phyloP scores from a whole-genome alignment of 1,140 invertebrate species.

The Drosophila tani region DNA sequence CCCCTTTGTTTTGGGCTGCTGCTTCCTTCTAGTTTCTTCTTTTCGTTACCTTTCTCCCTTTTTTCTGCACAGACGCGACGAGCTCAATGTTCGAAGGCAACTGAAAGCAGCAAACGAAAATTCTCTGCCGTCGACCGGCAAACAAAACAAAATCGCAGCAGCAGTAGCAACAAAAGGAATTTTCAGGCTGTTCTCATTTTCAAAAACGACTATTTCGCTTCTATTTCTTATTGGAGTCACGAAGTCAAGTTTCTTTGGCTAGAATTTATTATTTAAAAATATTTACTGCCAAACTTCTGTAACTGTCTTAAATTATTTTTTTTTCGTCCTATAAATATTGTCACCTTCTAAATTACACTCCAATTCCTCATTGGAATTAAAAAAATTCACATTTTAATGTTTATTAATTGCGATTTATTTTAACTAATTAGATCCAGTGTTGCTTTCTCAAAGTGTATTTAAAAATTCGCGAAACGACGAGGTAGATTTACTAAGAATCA shows the following conservation, averaged over 20 bases:
- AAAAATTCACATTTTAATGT: too few relatives aligned
- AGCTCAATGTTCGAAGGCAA: constrained; percentile 70
- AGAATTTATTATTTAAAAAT: too few relatives aligned
- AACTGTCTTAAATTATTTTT: neutral
- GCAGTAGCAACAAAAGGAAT: constrained; percentile 25
- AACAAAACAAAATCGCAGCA: constrained; percentile 44
- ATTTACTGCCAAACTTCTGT: too few relatives aligned
- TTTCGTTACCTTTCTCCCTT: constrained; percentile 27
- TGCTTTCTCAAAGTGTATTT: neutral
- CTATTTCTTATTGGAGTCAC: neutral
- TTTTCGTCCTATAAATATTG: neutral
- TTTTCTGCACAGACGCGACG: constrained; percentile 56
- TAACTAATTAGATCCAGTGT: neutral
- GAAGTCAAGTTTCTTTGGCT: neutral
- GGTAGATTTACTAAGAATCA: neutral
- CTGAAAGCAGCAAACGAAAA: constrained; percentile 56
- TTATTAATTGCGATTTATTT: too few relatives aligned
- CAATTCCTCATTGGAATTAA: too few relatives aligned
- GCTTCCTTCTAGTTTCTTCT: constrained; percentile 6
- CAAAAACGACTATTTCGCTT: constrained; percentile 1
- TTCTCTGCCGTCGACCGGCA: constrained; percentile 41
- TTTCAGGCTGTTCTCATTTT: constrained; percentile 12
- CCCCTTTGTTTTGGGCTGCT: constrained; percentile 12
- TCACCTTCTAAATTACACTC: neutral
- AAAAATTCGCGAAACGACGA: neutral